Conservation (phyloP, 2,888 invertebrate genomes). For the Cephus nigrinus region DNA sequence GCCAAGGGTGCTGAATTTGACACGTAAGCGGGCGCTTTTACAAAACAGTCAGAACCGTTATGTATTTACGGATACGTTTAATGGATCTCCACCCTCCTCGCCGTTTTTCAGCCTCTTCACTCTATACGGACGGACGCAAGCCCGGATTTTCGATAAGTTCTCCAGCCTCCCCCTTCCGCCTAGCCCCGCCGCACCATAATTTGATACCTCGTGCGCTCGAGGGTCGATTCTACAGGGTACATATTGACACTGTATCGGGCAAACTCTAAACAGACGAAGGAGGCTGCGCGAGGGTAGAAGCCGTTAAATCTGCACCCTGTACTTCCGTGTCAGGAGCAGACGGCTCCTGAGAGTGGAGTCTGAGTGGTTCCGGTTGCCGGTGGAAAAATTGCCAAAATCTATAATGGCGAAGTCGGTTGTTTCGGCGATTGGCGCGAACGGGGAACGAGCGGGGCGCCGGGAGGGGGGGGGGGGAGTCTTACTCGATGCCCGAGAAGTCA, state of each 20-base stretch:
- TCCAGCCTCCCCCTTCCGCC: neutral
- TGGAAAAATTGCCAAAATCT: neutral
- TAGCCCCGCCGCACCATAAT: neutral
- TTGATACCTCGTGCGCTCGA: neutral
- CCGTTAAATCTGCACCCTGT: slow-evolving; percentile 3
- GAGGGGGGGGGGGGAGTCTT: no score
- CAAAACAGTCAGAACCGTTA: slow-evolving; percentile 13
- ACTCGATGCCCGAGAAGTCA: no score
- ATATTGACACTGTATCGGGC: neutral
- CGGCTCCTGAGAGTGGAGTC: neutral
- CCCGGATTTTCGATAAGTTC: neutral
- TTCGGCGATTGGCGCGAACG: neutral
- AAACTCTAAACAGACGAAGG: slow-evolving; percentile 2
- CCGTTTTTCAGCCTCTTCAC: neutral
- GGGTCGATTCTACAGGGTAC: slow-evolving; percentile 1
- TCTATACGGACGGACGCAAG: neutral
- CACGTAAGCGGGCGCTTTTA: slow-evolving; percentile 34
- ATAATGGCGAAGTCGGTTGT: no score
- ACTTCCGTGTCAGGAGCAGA: neutral
- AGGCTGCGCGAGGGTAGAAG: neutral
- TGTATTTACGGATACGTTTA: slow-evolving; percentile 16
- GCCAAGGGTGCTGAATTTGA: slow-evolving; percentile 33
- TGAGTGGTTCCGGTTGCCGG: neutral
- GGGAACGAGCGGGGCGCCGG: neutral
- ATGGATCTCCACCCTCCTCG: slow-evolving; percentile 12